These are phyloP conservation scores for Molossus alvarezi DNA, from an alignment of 2,797 vertebrate genomes.

Conservation along the genomic window DNA sequence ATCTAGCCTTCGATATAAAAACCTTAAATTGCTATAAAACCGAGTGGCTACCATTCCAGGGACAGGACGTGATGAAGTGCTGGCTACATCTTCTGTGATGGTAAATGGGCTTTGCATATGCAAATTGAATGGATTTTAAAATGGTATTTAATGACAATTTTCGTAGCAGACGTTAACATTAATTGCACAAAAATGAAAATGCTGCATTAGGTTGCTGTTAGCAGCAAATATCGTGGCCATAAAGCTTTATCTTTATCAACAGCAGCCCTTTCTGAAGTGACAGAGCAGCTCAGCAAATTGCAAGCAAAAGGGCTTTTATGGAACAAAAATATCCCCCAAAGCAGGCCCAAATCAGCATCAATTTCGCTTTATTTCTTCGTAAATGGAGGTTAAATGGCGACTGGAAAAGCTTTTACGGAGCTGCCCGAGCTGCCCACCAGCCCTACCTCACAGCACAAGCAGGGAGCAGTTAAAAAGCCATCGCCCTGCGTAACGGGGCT, in stretches of 20 bases:
- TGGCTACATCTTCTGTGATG: constrained; percentile 87
- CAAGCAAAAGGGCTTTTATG: constrained; percentile 91
- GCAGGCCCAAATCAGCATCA: constrained; percentile 90
- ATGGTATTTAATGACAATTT: constrained; percentile 94
- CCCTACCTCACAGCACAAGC: constrained; percentile 65
- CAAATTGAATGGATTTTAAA: constrained; percentile 95
- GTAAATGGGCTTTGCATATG: constrained; percentile 92
- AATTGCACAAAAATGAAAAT: constrained; percentile 93
- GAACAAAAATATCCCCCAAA: constrained; percentile 88
- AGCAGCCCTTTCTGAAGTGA: constrained; percentile 86
- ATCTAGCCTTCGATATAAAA: constrained; percentile 67
- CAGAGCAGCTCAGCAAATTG: constrained; percentile 89
- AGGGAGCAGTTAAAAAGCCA: background rate
- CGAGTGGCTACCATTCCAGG: constrained; percentile 83
- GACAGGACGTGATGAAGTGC: constrained; percentile 86
- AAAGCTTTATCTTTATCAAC: constrained; percentile 93
- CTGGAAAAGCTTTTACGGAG: constrained; percentile 81
- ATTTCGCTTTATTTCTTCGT: constrained; percentile 92
- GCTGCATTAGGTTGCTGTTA: constrained; percentile 92
- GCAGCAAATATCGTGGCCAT: constrained; percentile 89
- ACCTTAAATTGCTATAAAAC: constrained; percentile 77
- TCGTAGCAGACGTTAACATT: constrained; percentile 92
- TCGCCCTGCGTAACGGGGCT: constrained; percentile 62
- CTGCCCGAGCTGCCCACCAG: constrained; percentile 77
- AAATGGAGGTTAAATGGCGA: constrained; percentile 93